phyloP scores from a whole-genome alignment of 2,888 invertebrate genomes.

The Asteroscopus sphinx region DNA sequence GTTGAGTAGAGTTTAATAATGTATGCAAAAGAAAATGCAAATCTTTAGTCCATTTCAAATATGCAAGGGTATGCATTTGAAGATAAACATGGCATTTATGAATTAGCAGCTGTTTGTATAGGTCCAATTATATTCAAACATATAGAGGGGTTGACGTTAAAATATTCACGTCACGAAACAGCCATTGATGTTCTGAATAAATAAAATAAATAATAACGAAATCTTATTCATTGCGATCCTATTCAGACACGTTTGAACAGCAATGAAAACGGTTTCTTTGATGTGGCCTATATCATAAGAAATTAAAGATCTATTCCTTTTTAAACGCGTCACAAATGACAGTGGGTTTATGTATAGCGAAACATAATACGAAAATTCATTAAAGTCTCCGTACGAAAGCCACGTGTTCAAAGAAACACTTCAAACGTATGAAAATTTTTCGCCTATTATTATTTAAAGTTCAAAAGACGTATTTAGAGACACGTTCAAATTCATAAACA shows the following conservation, averaged over 20 bases:
- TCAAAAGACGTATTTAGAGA: constrained; percentile 71
- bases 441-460: constrained; percentile 68
- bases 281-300: constrained; percentile 25
- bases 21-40: constrained; percentile 30
- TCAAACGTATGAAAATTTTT: constrained; percentile 67
- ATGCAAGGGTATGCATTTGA: constrained; percentile 37
- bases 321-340: constrained; percentile 30
- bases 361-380: constrained; percentile 44
- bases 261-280: constrained; percentile 35
- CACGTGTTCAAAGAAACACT: constrained; percentile 66
- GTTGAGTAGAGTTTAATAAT: constrained; percentile 7
- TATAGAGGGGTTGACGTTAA: constrained; percentile 62
- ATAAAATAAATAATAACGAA: constrained; percentile 44
- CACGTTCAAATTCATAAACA: constrained; percentile 61
- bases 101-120: constrained; percentile 62
- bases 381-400: constrained; percentile 54
- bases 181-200: constrained; percentile 53
- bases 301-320: constrained; percentile 37
- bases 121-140: constrained; percentile 64
- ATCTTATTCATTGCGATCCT: constrained; percentile 20
- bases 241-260: constrained; percentile 24
- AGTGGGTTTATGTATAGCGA: constrained; percentile 26
- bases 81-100: constrained; percentile 57
- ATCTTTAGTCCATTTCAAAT: constrained; percentile 21
- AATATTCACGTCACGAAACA: constrained; percentile 71